Percentiles rank a stretch among this genome's conserved stretches.
phyloP scores from a whole-genome alignment of 2,113 vertebrate genomes.

The Strix uralensis region DNA sequence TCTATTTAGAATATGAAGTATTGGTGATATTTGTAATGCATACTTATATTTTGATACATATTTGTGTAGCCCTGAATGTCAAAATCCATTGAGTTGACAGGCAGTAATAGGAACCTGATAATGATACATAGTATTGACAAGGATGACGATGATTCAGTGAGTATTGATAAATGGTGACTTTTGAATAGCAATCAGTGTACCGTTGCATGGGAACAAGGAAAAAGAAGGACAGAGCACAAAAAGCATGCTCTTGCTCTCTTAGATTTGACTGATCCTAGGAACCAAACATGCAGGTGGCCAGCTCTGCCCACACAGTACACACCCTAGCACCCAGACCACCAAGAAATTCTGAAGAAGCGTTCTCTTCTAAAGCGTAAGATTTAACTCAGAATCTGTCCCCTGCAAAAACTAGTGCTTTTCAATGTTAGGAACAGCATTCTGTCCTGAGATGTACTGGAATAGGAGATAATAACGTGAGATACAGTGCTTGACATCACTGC shows the following conservation, averaged over 20 bases:
- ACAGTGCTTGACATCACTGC: background rate
- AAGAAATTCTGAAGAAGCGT: background rate
- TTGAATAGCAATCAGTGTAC: background rate
- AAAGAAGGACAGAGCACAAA: background rate
- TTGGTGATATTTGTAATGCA: background rate
- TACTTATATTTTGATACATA: background rate
- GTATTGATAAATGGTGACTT: background rate
- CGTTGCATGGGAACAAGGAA: background rate
- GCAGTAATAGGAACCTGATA: background rate
- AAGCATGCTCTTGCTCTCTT: background rate
- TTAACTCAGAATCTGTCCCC: background rate
- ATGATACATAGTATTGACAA: background rate
- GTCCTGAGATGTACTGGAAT: background rate
- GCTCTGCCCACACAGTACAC: background rate
- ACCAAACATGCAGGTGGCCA: background rate
- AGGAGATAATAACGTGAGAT: background rate
- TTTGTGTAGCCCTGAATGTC: background rate
- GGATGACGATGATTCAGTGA: background rate
- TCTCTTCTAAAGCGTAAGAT: background rate
- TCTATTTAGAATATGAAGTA: background rate
- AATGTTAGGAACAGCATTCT: background rate
- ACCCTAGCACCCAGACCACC: background rate
- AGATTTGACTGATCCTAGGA: background rate
- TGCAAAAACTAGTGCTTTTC: background rate
- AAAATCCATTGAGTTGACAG: background rate